Percentiles rank a stretch among this genome's conserved stretches.
These are phyloP conservation scores for Anarhynchus alexandrinus DNA, from an alignment of 2,113 vertebrate species.

Conservation along the genomic window DNA sequence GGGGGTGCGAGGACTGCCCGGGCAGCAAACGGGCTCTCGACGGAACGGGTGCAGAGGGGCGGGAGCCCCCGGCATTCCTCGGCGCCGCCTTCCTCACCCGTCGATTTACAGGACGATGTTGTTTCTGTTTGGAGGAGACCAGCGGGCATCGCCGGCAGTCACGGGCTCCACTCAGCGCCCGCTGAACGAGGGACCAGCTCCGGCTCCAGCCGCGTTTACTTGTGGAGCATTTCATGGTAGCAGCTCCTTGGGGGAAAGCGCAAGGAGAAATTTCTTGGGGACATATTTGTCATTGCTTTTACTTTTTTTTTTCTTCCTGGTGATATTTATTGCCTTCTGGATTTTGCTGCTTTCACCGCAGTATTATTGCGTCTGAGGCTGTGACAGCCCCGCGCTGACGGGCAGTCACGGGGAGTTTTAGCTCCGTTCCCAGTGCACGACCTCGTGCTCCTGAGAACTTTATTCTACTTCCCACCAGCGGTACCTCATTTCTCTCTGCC, in stretches of 20 bases:
- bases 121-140: not conserved
- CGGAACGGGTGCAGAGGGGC: no score
- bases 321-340: not conserved
- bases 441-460: not conserved
- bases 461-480: not conserved
- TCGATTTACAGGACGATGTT: fast-evolving
- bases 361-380: not conserved
- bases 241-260: not conserved
- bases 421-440: not conserved
- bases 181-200: not conserved
- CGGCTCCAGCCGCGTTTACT: not conserved
- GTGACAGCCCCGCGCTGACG: fast-evolving
- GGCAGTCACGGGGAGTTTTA: not conserved
- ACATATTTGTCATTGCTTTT: not conserved
- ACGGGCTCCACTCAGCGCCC: fast-evolving
- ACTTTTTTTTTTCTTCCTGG: not conserved
- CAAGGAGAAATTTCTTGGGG: not conserved
- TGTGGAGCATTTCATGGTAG: not conserved
- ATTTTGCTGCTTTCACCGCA: not conserved
- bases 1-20: fast-evolving
- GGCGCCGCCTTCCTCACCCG: not conserved
- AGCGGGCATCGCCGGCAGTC: not conserved
- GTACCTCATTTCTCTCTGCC: not conserved
- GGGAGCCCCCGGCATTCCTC: not conserved
- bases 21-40: fast-evolving